Evolutionary conservation across 2,888 invertebrate genomes (phyloP).

Genomic region (Ophion costatus): DNA sequence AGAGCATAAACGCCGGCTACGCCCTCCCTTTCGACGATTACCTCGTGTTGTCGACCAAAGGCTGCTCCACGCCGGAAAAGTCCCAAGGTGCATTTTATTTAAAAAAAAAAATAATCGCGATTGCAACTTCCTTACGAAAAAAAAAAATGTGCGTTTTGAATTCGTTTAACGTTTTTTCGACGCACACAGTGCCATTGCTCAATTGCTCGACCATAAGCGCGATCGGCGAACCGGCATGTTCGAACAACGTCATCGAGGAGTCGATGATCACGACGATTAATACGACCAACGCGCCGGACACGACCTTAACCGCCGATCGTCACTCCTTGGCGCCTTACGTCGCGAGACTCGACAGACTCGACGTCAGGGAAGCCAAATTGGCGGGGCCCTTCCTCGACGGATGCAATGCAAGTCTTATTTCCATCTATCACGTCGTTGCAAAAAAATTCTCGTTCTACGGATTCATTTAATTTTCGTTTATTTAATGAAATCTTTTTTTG

Average conservation of each 20-base stretch:
- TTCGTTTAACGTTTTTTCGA: not conserved
- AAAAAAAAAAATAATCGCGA: not conserved
- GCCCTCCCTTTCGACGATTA: conserved; percentile 87
- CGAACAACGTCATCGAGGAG: conserved; percentile 75
- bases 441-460: not conserved
- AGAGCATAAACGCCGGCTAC: conserved; percentile 90
- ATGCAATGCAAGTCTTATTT: conserved; percentile 88
- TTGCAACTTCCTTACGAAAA: not conserved
- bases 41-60: conserved; percentile 85
- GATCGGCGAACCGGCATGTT: conserved; percentile 75
- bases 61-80: conserved; percentile 90
- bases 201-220: conserved; percentile 85
- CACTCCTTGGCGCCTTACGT: conserved; percentile 69
- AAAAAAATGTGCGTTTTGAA: too few relatives aligned
- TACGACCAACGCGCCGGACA: conserved; percentile 14
- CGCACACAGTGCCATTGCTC: conserved; percentile 75
- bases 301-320: conserved; percentile 14
- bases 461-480: not conserved
- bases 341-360: conserved; percentile 81
- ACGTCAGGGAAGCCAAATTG: conserved; percentile 88
- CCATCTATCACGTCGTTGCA: not conserved
- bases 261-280: conserved; percentile 72
- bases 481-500: not conserved
- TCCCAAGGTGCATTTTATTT: conserved; percentile 67
- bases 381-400: conserved; percentile 95